These are phyloP conservation scores for Epinephelus fuscoguttatus DNA, from an alignment of 2,113 vertebrate species.

Conservation along the genomic window DNA sequence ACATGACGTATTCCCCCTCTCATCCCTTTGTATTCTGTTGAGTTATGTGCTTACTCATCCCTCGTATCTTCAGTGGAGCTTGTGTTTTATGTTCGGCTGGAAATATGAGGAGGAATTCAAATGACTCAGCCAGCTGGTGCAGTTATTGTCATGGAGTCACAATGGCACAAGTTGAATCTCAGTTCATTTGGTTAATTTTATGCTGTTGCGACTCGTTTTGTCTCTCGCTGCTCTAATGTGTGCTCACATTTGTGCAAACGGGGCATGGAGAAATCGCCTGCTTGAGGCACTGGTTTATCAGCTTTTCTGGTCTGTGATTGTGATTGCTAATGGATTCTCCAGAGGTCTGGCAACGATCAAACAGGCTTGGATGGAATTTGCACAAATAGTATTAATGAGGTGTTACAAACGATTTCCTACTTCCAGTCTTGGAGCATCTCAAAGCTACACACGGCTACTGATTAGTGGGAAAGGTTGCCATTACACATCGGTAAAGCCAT, in stretches of 20 bases:
- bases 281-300: constrained; percentile 53
- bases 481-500: background rate
- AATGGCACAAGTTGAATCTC: constrained; percentile 57
- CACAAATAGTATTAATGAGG: constrained; percentile 49
- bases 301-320: constrained; percentile 51
- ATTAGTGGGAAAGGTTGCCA: constrained; percentile 1
- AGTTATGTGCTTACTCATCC: constrained; percentile 61
- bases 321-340: constrained; percentile 62
- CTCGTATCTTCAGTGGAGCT: constrained; percentile 45
- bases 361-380: constrained; percentile 28
- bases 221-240: constrained; percentile 41
- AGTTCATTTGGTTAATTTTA: constrained; percentile 61
- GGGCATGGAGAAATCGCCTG: constrained; percentile 43
- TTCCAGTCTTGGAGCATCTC: constrained; percentile 11
- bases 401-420: constrained; percentile 25
- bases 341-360: constrained; percentile 39
- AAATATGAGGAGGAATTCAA: constrained; percentile 56
- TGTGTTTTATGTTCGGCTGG: constrained; percentile 50
- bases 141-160: constrained; percentile 49
- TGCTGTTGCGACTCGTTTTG: constrained; percentile 24
- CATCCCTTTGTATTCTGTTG: constrained; percentile 46
- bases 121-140: constrained; percentile 58
- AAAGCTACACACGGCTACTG: background rate
- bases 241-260: constrained; percentile 55
- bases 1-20: constrained; percentile 34